These are phyloP conservation scores for Tretioscincus oriximinensis DNA, from an alignment of 2,113 vertebrate genomes.

Conservation along the genomic window DNA sequence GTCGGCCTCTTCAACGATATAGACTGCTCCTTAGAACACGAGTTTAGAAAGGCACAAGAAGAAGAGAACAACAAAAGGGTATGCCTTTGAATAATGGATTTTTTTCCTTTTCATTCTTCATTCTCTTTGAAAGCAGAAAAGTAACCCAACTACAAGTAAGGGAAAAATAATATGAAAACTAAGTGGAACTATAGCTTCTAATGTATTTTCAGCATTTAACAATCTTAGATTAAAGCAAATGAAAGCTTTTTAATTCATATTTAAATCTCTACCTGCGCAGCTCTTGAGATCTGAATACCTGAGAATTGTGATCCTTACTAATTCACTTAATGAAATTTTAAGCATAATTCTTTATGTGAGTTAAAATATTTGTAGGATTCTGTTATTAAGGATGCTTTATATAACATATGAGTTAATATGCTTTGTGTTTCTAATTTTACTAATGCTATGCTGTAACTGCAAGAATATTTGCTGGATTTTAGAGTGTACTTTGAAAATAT, in stretches of 20 bases:
- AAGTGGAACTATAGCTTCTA: conserved; percentile 23
- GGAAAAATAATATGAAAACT: conserved; percentile 40
- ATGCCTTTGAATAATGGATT: conserved; percentile 47
- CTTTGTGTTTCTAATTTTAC: not conserved
- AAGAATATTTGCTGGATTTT: not conserved
- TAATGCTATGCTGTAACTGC: not conserved
- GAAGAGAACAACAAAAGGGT: conserved; percentile 97
- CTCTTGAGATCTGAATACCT: conserved; percentile 43
- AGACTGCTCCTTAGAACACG: conserved; percentile 95
- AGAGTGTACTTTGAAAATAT: not conserved
- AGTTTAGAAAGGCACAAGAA: conserved; percentile 96
- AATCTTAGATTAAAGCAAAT: conserved; percentile 11
- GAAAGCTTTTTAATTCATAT: not conserved
- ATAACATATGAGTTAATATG: not conserved
- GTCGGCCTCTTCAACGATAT: conserved; percentile 97
- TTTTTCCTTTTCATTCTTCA: not conserved
- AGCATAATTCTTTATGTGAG: conserved; percentile 21
- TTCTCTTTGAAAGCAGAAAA: not conserved
- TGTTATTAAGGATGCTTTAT: not conserved
- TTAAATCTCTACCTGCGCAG: conserved; percentile 42
- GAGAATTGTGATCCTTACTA: not conserved
- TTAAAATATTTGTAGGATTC: conserved; percentile 11
- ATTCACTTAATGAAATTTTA: not conserved
- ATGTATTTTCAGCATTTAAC: conserved; percentile 10
- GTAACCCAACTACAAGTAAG: not conserved